Evolutionary conservation across 2,888 invertebrate genomes (phyloP).

Genomic region (Raillietiella orientalis): DNA sequence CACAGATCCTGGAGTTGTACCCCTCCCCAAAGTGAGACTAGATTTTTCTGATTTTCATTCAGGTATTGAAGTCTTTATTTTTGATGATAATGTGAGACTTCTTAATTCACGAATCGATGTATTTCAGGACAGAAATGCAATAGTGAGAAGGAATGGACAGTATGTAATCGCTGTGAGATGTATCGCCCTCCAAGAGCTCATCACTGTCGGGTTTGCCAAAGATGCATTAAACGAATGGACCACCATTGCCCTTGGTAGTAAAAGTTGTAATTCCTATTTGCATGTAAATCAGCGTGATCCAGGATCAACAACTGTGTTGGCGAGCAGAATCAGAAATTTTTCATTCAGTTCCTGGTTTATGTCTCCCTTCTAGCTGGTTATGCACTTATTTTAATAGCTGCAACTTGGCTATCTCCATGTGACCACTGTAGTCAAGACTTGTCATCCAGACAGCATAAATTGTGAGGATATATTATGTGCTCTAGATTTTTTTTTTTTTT

Average conservation of each 20-base stretch:
- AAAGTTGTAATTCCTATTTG: neutral
- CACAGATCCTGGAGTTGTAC: slow-evolving; percentile 64
- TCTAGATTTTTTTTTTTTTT: slow-evolving; percentile 8
- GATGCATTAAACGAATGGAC: slow-evolving; percentile 47
- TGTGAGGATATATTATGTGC: slow-evolving; percentile 17
- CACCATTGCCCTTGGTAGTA: slow-evolving; percentile 48
- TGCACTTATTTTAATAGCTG: slow-evolving; percentile 29
- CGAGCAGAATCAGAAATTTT: slow-evolving; percentile 67
- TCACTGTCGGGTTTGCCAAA: slow-evolving; percentile 54
- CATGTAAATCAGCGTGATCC: slow-evolving; percentile 4
- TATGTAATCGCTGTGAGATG: slow-evolving; percentile 45
- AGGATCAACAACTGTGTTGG: slow-evolving; percentile 78
- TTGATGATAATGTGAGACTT: no score
- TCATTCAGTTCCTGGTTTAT: slow-evolving; percentile 53
- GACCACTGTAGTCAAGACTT: neutral
- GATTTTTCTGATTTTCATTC: slow-evolving; percentile 50
- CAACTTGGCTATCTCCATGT: slow-evolving; percentile 25
- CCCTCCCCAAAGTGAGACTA: slow-evolving; percentile 23
- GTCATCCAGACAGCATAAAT: slow-evolving; percentile 27
- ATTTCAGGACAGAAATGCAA: neutral
- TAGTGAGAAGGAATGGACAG: slow-evolving; percentile 24
- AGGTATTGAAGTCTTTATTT: no score
- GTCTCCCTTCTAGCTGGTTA: slow-evolving; percentile 30
- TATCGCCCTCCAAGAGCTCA: slow-evolving; percentile 52
- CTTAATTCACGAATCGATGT: no score